phyloP scores from a whole-genome alignment of 2,797 vertebrate genomes.

The Dryobates pubescens region DNA sequence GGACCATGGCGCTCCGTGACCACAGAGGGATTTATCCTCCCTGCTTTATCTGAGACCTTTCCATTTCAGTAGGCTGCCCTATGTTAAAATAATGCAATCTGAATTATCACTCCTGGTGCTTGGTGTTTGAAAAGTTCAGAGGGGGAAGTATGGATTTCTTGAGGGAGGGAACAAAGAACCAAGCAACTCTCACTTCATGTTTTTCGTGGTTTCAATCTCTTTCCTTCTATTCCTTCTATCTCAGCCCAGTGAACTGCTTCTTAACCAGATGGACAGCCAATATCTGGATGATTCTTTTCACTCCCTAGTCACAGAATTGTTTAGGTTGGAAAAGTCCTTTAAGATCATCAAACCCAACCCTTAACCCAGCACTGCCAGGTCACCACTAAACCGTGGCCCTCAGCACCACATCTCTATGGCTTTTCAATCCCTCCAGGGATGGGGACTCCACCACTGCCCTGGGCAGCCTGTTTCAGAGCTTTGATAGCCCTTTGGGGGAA shows the following conservation, averaged over 20 bases:
- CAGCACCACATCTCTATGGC: fast-evolving
- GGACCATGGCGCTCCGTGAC: neutral
- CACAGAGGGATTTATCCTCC: neutral
- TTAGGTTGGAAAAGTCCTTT: too few relatives aligned
- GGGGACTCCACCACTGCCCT: neutral
- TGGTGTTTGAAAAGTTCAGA: neutral
- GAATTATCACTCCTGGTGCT: neutral
- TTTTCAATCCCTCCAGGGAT: neutral
- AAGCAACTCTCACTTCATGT: neutral
- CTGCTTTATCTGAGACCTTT: neutral
- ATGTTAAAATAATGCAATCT: slow-evolving; percentile 1
- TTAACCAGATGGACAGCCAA: neutral
- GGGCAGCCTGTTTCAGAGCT: neutral
- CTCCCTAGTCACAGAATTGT: neutral
- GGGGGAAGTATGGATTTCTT: neutral
- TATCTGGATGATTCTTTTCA: neutral
- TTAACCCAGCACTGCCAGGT: neutral
- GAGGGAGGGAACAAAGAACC: neutral
- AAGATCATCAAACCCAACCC: neutral
- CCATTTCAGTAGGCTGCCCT: neutral
- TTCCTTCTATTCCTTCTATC: neutral
- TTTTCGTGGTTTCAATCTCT: neutral
- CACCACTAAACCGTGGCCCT: neutral
- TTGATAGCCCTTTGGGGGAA: neutral
- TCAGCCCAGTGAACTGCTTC: neutral